Evolutionary conservation across 2,797 vertebrate species (phyloP), one percentile per base, ranked within the genome.

Genomic region (Pangasius djambal): DNA sequence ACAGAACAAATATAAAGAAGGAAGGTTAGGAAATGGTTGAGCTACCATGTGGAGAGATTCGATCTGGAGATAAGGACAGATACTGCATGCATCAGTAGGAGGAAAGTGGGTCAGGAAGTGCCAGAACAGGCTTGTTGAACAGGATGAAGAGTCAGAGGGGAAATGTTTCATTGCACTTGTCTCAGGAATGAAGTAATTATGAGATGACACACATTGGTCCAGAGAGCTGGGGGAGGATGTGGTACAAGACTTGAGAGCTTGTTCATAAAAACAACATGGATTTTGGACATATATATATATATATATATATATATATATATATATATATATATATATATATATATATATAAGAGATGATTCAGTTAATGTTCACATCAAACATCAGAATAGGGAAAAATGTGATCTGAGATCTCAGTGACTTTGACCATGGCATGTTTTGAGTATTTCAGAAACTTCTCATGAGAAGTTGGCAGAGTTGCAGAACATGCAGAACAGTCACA

Each of bases 21-120:
- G 37, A 65, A 83, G 59, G 55, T 61, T 61, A 40, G 79, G 79
- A 59, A 82, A 82, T 61, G 59, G 22, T 83, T 83, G 59, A 44
- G 37, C 81, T 83, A 16, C 57, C 59, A 63, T 83, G 81, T 65
- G 81, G 81, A 83, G 81, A 63, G 22, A 83, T 63, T 44, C 7
- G 61, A 83, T 48, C 65, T 65, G 40, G 25, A 48, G 82, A 83
- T 83, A 48, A 83, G 82, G 40, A 50, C 44, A 84, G 40, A 84
- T 50, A 67, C 12, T 20, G 61, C 61, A 50, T 84, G 61, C 61
- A 67, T 84, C 61, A 50, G 59, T 31, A 63, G 40, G 16, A 84
- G 63, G 61, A 84, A 84, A 84, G 63, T 84, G 82, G 63, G 63
- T 50, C 82, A 84, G 61, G 28, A 50, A 84, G 28, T 84, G 61